Evolutionary conservation across 2,888 invertebrate species (phyloP).

Genomic region (Conistra vaccinii): DNA sequence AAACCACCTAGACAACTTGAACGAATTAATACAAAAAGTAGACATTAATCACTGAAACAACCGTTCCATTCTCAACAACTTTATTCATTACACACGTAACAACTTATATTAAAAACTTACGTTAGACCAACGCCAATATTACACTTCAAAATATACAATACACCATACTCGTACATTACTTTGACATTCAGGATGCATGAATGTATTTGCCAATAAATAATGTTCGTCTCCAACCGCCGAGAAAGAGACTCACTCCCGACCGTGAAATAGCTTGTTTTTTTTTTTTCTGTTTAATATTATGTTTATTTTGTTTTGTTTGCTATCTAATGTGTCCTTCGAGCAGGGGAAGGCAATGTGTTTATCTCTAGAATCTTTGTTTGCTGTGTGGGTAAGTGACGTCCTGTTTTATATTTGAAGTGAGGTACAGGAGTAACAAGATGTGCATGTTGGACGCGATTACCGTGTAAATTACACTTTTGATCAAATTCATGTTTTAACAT

Average conservation of each 20-base stretch:
- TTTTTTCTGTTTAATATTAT: slow-evolving; percentile 73
- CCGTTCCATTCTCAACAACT: slow-evolving; percentile 58
- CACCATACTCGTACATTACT: slow-evolving; percentile 64
- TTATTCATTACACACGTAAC: slow-evolving; percentile 40
- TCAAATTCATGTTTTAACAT: slow-evolving; percentile 49
- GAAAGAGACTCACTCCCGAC: slow-evolving; percentile 77
- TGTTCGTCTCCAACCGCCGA: slow-evolving; percentile 72
- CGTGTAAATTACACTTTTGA: slow-evolving; percentile 55
- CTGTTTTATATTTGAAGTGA: slow-evolving; percentile 64
- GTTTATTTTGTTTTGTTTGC: slow-evolving; percentile 83
- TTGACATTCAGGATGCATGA: slow-evolving; percentile 79
- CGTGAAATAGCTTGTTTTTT: slow-evolving; percentile 79
- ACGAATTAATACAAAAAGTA: slow-evolving; percentile 48
- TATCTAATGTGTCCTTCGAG: slow-evolving; percentile 81
- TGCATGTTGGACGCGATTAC: slow-evolving; percentile 76
- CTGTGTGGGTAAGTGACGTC: slow-evolving; percentile 84
- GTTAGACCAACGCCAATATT: slow-evolving; percentile 12
- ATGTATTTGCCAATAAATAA: slow-evolving; percentile 90
- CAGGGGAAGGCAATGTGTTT: slow-evolving; percentile 74
- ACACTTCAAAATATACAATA: slow-evolving; percentile 39
- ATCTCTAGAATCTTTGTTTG: slow-evolving; percentile 74
- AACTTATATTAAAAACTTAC: slow-evolving; percentile 25
- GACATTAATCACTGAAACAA: slow-evolving; percentile 48
- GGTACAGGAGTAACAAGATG: slow-evolving; percentile 64
- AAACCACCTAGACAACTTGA: slow-evolving; percentile 41